Evolutionary conservation across 2,797 vertebrate species (phyloP), one percentile per base, ranked within the genome.

Genomic region (Hapalemur alaotrensis): DNA sequence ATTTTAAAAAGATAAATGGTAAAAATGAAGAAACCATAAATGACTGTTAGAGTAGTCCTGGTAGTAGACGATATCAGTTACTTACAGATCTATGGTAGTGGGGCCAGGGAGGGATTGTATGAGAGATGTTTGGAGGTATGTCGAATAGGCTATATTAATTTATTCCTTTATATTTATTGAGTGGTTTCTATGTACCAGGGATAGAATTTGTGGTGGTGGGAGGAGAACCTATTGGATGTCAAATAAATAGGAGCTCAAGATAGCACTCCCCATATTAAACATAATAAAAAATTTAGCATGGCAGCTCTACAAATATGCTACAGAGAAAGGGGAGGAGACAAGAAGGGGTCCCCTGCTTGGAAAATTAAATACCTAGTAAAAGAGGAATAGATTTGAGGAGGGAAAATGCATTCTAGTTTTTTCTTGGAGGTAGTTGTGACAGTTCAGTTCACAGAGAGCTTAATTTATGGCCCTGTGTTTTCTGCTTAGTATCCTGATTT

Each of bases 401-500:
- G 5, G 43, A 93, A 91, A 52, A 79, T 78, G 12, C 18, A 25
- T 89, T 38, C n/a, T 75, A 28, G 38, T 38, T 54, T 95, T 63
- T 73, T 72, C 52, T 61, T 81, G 22, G 52, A 59, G 28, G 13
- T 82, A 57, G 7, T 67, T 79, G 14, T 50, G 35, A 57, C 15
- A 80, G 4, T 65, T 52, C 35, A 18, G 35, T 79, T 94, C 38
- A 96, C 10, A 73, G 46, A 84, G 72, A 69, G 14, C 70, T 85
- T 75, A 61, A 78, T 72, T 78, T 61, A 15, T 94, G 75, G 30
- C 46, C 8, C 7, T 79, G 3, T 48, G 52, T 75, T 94, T 94
- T 91, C 65, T 93, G 59, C 82, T 81, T 85, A 69, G 48, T 79
- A 38, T 82, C 54, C 88, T 85, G 61, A 82, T 61, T 78, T 96